A percentile compares a stretch with the other conserved stretches of the same genome.
phyloP scores from a whole-genome alignment of 2,797 vertebrate genomes.

The Epinephelus malabaricus region DNA sequence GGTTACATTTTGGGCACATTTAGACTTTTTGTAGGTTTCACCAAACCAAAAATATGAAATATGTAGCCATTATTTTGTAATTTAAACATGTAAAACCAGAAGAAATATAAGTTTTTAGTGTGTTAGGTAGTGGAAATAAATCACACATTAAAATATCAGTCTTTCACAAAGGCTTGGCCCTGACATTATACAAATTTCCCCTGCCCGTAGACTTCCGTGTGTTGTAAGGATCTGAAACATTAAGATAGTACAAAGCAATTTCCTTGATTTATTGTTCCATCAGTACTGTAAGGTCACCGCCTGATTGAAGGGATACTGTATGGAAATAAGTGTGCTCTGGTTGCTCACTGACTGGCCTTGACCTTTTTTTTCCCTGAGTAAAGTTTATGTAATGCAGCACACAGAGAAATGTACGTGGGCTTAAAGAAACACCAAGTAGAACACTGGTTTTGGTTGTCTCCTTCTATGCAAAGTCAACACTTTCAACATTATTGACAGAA shows the following conservation, averaged over 20 bases:
- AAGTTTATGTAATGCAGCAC: slow-evolving; percentile 53
- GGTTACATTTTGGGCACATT: background rate
- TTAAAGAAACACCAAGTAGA: slow-evolving; percentile 21
- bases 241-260: slow-evolving; percentile 68
- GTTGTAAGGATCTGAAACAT: slow-evolving; percentile 61
- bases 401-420: slow-evolving; percentile 27
- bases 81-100: background rate
- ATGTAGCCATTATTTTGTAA: background rate
- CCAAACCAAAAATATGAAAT: background rate
- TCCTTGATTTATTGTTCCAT: slow-evolving; percentile 80
- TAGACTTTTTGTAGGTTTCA: background rate
- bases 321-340: slow-evolving; percentile 62
- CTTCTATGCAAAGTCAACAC: no score
- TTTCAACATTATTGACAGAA: background rate
- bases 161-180: slow-evolving; percentile 18
- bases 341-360: slow-evolving; percentile 57
- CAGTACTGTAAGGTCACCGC: slow-evolving; percentile 71
- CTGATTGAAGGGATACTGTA: slow-evolving; percentile 62
- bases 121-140: slow-evolving; percentile 1
- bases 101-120: background rate
- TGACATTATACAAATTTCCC: slow-evolving; percentile 48
- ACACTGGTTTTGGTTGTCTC: background rate
- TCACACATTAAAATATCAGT: slow-evolving; percentile 17
- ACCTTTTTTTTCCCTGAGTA: slow-evolving; percentile 63
- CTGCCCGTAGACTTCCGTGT: slow-evolving; percentile 39